Conservation (phyloP, 2,113 vertebrate genomes). For the Ornithorhynchus anatinus region DNA sequence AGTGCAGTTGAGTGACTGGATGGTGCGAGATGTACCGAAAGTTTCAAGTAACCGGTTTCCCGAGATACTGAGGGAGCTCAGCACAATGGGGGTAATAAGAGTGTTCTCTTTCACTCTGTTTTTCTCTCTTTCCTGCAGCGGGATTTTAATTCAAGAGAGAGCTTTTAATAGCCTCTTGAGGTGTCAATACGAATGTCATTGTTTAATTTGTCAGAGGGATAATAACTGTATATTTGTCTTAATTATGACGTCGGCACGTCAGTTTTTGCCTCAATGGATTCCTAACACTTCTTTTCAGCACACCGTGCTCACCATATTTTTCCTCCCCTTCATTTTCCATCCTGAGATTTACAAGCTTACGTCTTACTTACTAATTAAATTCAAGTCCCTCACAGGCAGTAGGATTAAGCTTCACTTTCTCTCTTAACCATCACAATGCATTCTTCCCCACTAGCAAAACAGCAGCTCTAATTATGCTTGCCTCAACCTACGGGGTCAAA, state of each 20-base stretch:
- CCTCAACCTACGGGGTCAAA: no score
- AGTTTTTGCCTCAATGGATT: neutral
- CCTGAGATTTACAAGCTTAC: neutral
- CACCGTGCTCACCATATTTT: neutral
- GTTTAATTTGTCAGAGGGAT: neutral
- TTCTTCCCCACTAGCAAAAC: no score
- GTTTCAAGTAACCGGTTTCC: no score
- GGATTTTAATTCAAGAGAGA: neutral
- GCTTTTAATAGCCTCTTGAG: neutral
- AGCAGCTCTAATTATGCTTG: no score
- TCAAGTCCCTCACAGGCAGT: neutral
- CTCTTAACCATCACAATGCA: neutral
- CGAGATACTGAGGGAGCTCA: no score
- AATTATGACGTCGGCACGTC: neutral
- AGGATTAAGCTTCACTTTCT: neutral
- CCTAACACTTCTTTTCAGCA: neutral
- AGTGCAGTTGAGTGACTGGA: no score
- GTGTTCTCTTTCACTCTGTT: neutral
- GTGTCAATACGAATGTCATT: neutral
- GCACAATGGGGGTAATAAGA: no score
- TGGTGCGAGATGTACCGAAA: no score
- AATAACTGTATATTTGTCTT: conserved; percentile 3
- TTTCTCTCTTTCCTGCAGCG: neutral
- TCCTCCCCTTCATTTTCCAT: neutral
- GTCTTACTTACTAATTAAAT: neutral